Percentiles rank a stretch among this genome's conserved stretches.
Evolutionary conservation across 2,797 vertebrate genomes (phyloP).

Genomic region (Myotis findleyi): DNA sequence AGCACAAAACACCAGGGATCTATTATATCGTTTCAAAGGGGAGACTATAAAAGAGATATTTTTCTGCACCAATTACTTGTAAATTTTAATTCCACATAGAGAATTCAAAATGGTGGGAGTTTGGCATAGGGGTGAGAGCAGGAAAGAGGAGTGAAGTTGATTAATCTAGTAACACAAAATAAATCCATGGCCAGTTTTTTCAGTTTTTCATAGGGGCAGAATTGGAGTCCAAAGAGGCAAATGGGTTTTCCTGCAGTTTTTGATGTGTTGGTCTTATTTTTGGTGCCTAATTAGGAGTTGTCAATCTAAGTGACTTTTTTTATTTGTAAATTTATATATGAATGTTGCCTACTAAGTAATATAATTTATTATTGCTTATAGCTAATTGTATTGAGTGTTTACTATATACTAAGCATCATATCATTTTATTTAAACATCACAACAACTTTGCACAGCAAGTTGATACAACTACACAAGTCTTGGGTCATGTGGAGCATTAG

Average conservation of each 20-base stretch:
- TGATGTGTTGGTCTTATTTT: not conserved
- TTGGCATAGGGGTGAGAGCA: not conserved
- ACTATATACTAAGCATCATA: not conserved
- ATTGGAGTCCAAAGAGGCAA: not conserved
- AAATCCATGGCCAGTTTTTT: not conserved
- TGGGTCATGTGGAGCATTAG: not conserved
- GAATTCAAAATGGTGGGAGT: not conserved
- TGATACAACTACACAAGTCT: not conserved
- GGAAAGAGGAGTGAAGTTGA: not conserved
- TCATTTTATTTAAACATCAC: not conserved
- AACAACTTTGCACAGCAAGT: not conserved
- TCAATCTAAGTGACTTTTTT: not conserved
- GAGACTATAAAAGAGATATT: not conserved
- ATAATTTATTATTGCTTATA: not conserved
- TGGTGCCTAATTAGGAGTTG: not conserved
- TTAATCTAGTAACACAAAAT: not conserved
- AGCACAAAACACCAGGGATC: not conserved
- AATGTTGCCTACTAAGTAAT: not conserved
- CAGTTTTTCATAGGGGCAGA: not conserved
- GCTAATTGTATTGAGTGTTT: not conserved
- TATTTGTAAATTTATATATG: not conserved
- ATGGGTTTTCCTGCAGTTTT: not conserved
- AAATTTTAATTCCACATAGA: slow-evolving; percentile 33
- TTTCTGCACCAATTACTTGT: not conserved
- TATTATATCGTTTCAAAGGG: not conserved